phyloP scores from a whole-genome alignment of 1,140 invertebrate genomes.

The Tetramorium alpestre region DNA sequence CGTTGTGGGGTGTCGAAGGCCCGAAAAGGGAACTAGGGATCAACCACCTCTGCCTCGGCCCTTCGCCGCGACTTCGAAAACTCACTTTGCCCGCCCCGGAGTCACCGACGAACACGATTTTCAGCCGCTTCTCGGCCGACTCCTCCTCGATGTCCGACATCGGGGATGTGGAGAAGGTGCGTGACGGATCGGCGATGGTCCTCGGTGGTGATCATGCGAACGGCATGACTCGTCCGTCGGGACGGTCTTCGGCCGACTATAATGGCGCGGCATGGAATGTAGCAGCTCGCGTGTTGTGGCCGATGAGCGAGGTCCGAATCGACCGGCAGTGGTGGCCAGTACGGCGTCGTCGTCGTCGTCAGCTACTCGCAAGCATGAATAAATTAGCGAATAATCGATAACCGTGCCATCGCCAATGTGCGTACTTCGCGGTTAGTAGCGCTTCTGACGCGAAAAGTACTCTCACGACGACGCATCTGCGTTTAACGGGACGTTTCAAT shows the following conservation, averaged over 20 bases:
- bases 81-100: slow-evolving; percentile 93
- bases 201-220: slow-evolving; percentile 57
- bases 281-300: slow-evolving; percentile 60
- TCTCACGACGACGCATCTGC: background rate
- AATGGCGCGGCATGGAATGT: slow-evolving; percentile 59
- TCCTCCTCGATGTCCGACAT: slow-evolving; percentile 91
- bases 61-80: slow-evolving; percentile 45
- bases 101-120: slow-evolving; percentile 93
- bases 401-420: slow-evolving; percentile 33
- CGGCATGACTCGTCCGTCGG: slow-evolving; percentile 19
- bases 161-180: slow-evolving; percentile 6
- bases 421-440: slow-evolving; percentile 35
- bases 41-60: slow-evolving; percentile 23
- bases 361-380: slow-evolving; percentile 71
- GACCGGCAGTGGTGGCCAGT: slow-evolving; percentile 71
- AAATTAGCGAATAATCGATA: slow-evolving; percentile 80
- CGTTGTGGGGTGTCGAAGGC: background rate
- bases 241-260: slow-evolving; percentile 61
- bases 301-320: slow-evolving; percentile 68
- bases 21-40: slow-evolving; percentile 20
- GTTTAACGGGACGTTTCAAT: background rate
- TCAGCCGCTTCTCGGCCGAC: slow-evolving; percentile 90
- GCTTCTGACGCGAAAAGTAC: background rate
- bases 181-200: background rate
- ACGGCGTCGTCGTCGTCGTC: slow-evolving; percentile 69